Base-by-base conservation (phyloP, 2,797 vertebrate genomes). In the Anolis apletophallus region DNA sequence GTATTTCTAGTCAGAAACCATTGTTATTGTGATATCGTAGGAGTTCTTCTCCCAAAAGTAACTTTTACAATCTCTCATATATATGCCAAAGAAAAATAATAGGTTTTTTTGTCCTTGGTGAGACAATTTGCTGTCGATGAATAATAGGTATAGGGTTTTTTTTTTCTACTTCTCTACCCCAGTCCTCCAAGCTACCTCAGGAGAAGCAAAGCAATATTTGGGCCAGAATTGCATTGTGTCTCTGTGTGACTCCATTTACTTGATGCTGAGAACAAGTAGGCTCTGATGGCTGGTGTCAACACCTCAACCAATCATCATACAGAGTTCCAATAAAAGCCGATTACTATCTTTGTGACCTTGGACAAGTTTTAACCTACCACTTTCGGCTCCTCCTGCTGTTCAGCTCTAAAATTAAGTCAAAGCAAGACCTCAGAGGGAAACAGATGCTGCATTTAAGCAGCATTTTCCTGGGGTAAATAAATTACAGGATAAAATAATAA, bases 351-450 rank as follows among this genome's bases (percentile, higher is more conserved):
- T 34, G 19, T 96, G 93, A 95, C 95, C 95, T 95, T 96, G 91
- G 89, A 36, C 85, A 90, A 93, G 85, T 93, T 80, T 64, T 50
- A 91, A 92, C 81, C 91, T 85, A 87, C 92, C 84, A 84, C 88
- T 73, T 80, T 34, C 55, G 88, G 21, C 91, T 93, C 0, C 0
- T 87, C 74, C 91, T 93, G 71, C 36, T 94, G 64, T 55, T 94
- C 88, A 94, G 83, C 88, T 95, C 92, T 88, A 95, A 94, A 96
- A 95, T 96, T 93, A 94, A 95, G 93, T 92, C 89, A 92, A 95
- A 94, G 91, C 77, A 91, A 86, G 90, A 92, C 34, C 72, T 94
- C 87, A 88, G 81, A 93, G 89, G 82, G 93, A 96, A 96, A 94
- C 95, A 96, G 95, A 93, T 96, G 95, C 88, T 95, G 88, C 82